A percentile compares a stretch with the other conserved stretches of the same genome.
Evolutionary conservation across 64 coral and sea anemone species (phyloP).

Genomic region (Montipora sp.): DNA sequence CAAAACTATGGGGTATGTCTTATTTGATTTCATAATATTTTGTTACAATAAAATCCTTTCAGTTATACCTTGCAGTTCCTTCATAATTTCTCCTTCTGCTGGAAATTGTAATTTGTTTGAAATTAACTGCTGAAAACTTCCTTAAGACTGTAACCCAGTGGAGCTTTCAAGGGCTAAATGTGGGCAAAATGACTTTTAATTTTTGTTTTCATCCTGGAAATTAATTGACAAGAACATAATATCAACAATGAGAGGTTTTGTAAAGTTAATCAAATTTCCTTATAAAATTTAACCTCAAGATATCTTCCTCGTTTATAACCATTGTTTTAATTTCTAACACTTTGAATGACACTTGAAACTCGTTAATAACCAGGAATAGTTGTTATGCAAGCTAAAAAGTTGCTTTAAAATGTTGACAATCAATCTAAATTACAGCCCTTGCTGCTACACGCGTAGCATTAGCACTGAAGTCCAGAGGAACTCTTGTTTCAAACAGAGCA

Average conservation of each 20-base stretch:
- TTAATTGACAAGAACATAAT: not conserved
- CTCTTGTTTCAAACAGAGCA: conserved; percentile 23
- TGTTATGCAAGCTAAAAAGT: not conserved
- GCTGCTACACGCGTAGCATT: conserved; percentile 6
- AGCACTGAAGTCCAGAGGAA: conserved; percentile 15
- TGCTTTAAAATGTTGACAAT: conserved; percentile 19
- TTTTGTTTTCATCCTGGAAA: not conserved
- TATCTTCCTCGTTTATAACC: not conserved
- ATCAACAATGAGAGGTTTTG: not conserved
- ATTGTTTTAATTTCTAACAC: not conserved
- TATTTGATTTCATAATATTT: too few species aligned
- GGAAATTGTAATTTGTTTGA: too few species aligned
- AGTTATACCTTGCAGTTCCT: too few species aligned
- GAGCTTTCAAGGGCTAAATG: not conserved
- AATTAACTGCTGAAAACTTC: not conserved
- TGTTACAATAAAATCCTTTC: too few species aligned
- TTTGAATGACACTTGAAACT: not conserved
- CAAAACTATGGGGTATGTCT: not conserved
- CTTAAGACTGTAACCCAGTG: not conserved
- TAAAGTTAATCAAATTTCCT: not conserved
- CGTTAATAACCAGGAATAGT: not conserved
- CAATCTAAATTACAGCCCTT: conserved; percentile 22
- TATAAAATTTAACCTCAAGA: not conserved
- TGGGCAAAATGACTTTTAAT: not conserved
- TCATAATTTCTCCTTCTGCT: too few species aligned